Base-by-base conservation (phyloP, 92 coral and sea anemone genomes). In the Phenganax stokvisi region DNA sequence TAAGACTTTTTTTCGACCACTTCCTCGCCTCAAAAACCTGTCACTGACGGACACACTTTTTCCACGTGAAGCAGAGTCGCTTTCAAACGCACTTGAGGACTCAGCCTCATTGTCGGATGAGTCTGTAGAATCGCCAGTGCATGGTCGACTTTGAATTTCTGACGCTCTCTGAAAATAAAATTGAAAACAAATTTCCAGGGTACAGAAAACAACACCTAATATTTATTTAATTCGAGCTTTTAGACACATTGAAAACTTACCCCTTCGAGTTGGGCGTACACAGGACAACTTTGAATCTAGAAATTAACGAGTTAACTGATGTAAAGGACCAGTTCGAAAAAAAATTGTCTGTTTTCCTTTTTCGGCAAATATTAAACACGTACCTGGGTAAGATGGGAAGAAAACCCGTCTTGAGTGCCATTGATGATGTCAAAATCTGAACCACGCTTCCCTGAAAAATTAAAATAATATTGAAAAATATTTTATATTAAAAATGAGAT, bases 191-290 rank as follows among this genome's bases (percentile, higher is more conserved):
- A 3, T 16, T 67, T 67, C 47, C 47, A 37, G 47, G 47, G 5
- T 37, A 5, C 47, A 37, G 5, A 37, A 37, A 37, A 37, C 47
- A 1, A 37, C 2, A 37, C 47, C 47, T 37, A 37, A 37, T 65
- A 65, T 44, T 65, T 0, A 10, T 10, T 9, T 30, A 15, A 37
- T 71, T 20, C 56, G 29, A 11, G 25, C 65, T 70, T 53, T 66
- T 57, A 9, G 20, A 58, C 79, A 25, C 54, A 62, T 17, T 2
- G 16, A 28, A 52, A 63, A 69, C 94, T 83, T 88, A 93, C 98
- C 97, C 98, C 97, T 87, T 93, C 90, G 44, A 93, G 86, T 57
- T 97, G 92, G 51, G 98, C 96, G 81, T 93, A 93, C 76, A 93
- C 98, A 10, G 98, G 98, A 82, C 98, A 93, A 56, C 91, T 81